Conservation (phyloP, 2,113 vertebrate species). For the Hassar affinis region DNA sequence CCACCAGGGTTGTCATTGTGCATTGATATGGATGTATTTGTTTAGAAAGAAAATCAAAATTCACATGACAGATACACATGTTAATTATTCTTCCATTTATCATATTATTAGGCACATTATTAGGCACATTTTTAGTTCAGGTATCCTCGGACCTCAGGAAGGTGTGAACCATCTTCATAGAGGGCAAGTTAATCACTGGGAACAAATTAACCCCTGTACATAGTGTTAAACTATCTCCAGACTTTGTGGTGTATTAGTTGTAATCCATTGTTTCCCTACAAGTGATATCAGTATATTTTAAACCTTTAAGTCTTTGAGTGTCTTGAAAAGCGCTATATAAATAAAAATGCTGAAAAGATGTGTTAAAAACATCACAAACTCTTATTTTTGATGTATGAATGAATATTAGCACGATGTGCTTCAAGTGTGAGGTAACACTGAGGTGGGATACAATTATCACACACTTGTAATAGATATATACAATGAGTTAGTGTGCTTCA, state of each 20-base stretch:
- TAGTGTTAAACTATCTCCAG: conserved; percentile 1
- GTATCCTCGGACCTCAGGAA: too few relatives aligned
- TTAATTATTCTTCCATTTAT: not conserved
- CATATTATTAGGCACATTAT: too few relatives aligned
- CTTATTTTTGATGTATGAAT: too few relatives aligned
- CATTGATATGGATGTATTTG: not conserved
- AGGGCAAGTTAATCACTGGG: conserved; percentile 20
- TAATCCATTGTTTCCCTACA: conserved; percentile 34
- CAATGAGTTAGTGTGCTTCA: not conserved
- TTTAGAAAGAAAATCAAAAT: not conserved
- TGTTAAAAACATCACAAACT: too few relatives aligned
- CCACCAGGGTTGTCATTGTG: not conserved
- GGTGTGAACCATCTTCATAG: not conserved
- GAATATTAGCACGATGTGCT: not conserved
- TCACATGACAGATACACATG: not conserved
- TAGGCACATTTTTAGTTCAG: too few relatives aligned
- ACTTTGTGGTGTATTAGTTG: conserved; percentile 18
- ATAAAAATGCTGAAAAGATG: too few relatives aligned
- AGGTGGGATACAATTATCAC: not conserved
- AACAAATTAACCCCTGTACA: not conserved
- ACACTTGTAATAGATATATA: not conserved
- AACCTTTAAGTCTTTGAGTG: too few relatives aligned
- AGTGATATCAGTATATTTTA: not conserved
- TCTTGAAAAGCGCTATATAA: too few relatives aligned
- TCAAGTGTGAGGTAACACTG: not conserved